Base-by-base conservation (phyloP, 2,888 invertebrate genomes). In the Luffia ferchaultella region DNA sequence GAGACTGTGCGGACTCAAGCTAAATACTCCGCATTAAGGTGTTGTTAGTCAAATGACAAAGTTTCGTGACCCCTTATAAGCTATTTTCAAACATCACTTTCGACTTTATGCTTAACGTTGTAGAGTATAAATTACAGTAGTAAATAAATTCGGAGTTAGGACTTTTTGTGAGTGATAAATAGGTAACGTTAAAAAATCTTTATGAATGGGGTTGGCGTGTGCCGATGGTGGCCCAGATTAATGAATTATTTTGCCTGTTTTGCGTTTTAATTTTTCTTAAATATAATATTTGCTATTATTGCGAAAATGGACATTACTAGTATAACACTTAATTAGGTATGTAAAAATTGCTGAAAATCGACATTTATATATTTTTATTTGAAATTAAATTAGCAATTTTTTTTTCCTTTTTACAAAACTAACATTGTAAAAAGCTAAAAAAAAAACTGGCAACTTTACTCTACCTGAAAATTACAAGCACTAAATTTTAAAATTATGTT, bases 1-100 rank as follows among this genome's bases (percentile, higher is more conserved):
- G 65, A 67, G 67, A 72, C 68, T 68, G 68, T 71, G 70, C 68
- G 68, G 65, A 68, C 68, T 61, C 66, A 69, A 67, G 73, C 80
- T 83, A 82, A 83, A 78, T 78, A 79, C 79, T 70, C 62, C 60
- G 60, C 67, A 82, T 83, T 79, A 82, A 77, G 73, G 75, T 76
- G 70, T 82, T 80, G 76, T 82, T 83, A 82, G 73, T 73, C 73
- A 73, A 76, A 75, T 70, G 71, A 75, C 70, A 65, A 45, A 49
- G 1, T 42, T 42, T 42, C 18, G 17, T 30, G 17, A 48, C 16
- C 41, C 40, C n/a, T 41, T 42, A 42, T 9, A n/a, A 42, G 15
- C 15, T 40, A 15, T 15, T 40, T 9, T 40, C 15, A 40, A 15
- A 40, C 7, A 40, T 9, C 15, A 40, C 7, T 9, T 15, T 40